These are phyloP conservation scores for Ovis canadensis DNA, from an alignment of 2,113 vertebrate genomes.

Conservation along the genomic window DNA sequence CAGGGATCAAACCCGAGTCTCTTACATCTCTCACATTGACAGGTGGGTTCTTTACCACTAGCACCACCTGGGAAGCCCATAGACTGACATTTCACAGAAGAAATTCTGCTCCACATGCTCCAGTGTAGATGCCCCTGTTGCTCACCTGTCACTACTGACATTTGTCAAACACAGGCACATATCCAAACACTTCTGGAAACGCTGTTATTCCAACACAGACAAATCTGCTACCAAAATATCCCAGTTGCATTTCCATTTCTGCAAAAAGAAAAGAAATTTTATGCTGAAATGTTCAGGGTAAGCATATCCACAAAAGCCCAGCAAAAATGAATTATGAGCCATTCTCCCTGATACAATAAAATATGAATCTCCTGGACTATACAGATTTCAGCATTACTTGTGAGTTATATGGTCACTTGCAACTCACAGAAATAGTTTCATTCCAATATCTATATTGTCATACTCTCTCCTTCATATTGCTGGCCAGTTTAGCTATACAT, in stretches of 20 bases:
- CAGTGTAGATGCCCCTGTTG: background rate
- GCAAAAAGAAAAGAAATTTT: constrained; percentile 61
- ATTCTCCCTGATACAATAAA: constrained; percentile 42
- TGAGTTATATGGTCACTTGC: constrained; percentile 48
- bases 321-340: constrained; percentile 61
- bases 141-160: background rate
- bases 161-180: background rate
- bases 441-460: constrained; percentile 43
- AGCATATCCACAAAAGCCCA: constrained; percentile 38
- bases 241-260: constrained; percentile 40
- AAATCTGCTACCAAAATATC: constrained; percentile 45
- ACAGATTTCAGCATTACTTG: constrained; percentile 25
- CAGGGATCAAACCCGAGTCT: background rate
- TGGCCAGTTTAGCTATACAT: constrained; percentile 44
- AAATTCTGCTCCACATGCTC: background rate
- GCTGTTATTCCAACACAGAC: constrained; percentile 48
- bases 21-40: background rate
- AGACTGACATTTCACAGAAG: background rate
- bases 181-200: background rate
- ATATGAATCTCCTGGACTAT: constrained; percentile 39
- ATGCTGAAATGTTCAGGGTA: background rate
- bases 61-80: background rate
- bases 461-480: background rate
- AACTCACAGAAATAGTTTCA: constrained; percentile 41
- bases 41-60: background rate